phyloP scores from a whole-genome alignment of 2,797 vertebrate species.

The Mallotus villosus region DNA sequence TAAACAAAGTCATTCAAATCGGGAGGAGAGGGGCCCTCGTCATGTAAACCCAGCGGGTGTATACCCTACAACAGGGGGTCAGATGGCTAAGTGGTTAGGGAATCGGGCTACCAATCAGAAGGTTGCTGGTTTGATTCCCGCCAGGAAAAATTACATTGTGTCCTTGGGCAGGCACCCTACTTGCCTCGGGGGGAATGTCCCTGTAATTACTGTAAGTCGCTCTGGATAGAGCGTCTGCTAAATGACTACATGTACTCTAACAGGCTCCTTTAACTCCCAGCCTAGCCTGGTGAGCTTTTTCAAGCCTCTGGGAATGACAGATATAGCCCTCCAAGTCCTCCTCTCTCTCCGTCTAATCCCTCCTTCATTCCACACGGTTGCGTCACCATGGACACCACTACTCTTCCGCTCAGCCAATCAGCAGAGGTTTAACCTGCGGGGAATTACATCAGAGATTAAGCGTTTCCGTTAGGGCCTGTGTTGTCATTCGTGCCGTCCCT shows the following conservation, averaged over 20 bases:
- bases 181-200: too few species aligned
- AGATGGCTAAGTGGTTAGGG: too few species aligned
- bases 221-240: too few species aligned
- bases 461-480: not conserved
- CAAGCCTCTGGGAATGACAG: slow-evolving; percentile 52
- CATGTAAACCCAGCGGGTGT: not conserved
- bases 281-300: slow-evolving; percentile 29
- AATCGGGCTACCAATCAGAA: too few species aligned
- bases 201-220: too few species aligned
- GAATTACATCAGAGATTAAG: not conserved
- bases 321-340: slow-evolving; percentile 56
- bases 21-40: not conserved
- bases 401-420: slow-evolving; percentile 29
- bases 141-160: too few species aligned
- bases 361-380: slow-evolving; percentile 61
- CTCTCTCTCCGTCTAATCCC: slow-evolving; percentile 62
- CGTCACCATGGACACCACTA: slow-evolving; percentile 63
- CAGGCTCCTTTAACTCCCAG: slow-evolving; percentile 24
- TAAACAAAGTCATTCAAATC: not conserved
- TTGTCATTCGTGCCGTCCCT: slow-evolving; percentile 16
- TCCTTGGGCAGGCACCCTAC: too few species aligned
- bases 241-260: too few species aligned
- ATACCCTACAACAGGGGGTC: not conserved
- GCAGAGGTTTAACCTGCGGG: slow-evolving; percentile 7
- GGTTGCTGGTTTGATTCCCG: too few species aligned